Evolutionary conservation across 2,888 invertebrate genomes (phyloP).

Genomic region (Dorcus hopei): DNA sequence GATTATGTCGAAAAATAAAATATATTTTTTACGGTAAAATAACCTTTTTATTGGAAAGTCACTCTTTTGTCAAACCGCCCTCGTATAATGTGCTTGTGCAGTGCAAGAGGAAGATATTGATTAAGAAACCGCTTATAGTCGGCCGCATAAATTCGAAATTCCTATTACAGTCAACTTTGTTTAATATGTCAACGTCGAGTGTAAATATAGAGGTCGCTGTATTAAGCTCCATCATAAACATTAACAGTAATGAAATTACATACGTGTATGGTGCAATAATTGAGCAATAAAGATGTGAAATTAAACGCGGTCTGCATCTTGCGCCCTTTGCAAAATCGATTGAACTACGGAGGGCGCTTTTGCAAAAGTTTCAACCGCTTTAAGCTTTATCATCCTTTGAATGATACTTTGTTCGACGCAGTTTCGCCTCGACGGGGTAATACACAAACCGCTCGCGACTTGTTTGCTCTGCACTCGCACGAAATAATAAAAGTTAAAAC

Average conservation of each 20-base stretch:
- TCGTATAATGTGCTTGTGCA: no score
- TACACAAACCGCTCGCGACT: not conserved
- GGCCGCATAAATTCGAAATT: no score
- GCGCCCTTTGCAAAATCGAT: not conserved
- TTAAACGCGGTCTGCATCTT: not conserved
- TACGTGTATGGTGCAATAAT: not conserved
- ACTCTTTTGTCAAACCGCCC: no score
- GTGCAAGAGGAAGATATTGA: no score
- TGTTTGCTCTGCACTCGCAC: not conserved
- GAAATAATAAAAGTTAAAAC: conserved; percentile 16
- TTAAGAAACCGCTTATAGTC: no score
- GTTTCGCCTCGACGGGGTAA: not conserved
- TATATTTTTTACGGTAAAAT: no score
- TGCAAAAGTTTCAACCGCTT: not conserved
- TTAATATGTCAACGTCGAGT: no score
- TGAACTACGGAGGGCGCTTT: not conserved
- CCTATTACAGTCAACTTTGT: no score
- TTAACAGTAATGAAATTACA: not conserved
- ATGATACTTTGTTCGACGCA: not conserved
- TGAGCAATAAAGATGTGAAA: conserved; percentile 1
- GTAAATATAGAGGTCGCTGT: no score
- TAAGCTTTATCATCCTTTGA: not conserved
- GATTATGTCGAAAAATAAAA: no score
- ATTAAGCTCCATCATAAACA: not conserved
- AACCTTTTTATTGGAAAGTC: no score